Evolutionary conservation across 23 tunicate species (phyloP), one percentile per base, ranked within the genome.

Genomic region (Corella eumyota): DNA sequence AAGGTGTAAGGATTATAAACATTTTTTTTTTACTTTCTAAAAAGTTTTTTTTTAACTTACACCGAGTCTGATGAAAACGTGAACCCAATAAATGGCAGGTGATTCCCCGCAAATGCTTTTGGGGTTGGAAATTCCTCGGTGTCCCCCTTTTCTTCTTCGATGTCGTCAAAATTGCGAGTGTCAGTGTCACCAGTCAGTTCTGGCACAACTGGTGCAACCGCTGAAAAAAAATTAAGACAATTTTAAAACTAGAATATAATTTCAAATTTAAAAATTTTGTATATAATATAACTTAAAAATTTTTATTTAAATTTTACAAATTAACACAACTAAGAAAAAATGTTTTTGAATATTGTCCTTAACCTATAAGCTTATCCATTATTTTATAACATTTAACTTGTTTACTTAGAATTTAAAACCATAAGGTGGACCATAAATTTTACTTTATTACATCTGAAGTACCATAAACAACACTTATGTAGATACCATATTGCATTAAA

Each of bases 61-160:
- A 79, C 60, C 23, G 82, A 30, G 51, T 88, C 93, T 29, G 50
- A 34, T 0, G 98, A 76, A 58, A 40, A 92, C 37, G 98, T 81
- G 60, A 92, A 92, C 6, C 98, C 98, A 54, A 92, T 71, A 45
- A 92, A 92, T 20, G 92, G 92, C n/a, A 92, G 74, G 49, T 92
- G 98, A 68, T 92, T 83, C 27, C 98, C 98, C 21, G 71, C 49
- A 52, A 81, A 92, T 4, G 98, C 81, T 77, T 72, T 82, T 24
- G 98, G 98, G 25, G 80, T 38, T 21, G 85, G 85, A 53, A 92
- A 92, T 32, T 47, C 57, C 54, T 92, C 93, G 15, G 73, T 55
- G 36, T 81, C 86, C 15, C 64, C 56, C 32, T 67, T 67, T 46
- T 76, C 74, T 6, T 76, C 83, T 59, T 82, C 93, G 70, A 92